Evolutionary conservation across 1,140 invertebrate genomes (phyloP).

Genomic region (Nephotettix cincticeps): DNA sequence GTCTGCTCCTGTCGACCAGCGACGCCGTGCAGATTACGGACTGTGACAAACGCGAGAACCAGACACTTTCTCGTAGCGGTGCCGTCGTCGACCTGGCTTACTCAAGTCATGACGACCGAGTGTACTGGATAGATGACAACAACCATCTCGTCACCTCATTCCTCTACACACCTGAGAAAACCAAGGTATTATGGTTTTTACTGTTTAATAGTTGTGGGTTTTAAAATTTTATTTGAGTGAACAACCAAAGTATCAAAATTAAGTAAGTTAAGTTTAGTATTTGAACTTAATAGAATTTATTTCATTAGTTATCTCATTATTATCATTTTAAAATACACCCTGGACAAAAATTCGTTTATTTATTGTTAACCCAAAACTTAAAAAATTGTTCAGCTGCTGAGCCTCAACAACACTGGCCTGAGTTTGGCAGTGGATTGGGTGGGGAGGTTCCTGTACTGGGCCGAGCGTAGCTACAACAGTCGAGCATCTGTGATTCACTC

Average conservation of each 20-base stretch:
- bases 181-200: slow-evolving; percentile 47
- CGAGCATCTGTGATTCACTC: slow-evolving; percentile 33
- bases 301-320: too few species aligned
- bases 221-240: too few species aligned
- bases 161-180: slow-evolving; percentile 54
- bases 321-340: too few species aligned
- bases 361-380: too few species aligned
- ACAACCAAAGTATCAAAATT: too few species aligned
- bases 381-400: slow-evolving; percentile 56
- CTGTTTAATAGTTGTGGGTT: too few species aligned
- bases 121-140: slow-evolving; percentile 84
- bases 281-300: too few species aligned
- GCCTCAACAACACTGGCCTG: slow-evolving; percentile 63
- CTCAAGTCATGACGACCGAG: slow-evolving; percentile 50
- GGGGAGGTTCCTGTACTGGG: slow-evolving; percentile 76
- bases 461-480: slow-evolving; percentile 56
- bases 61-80: slow-evolving; percentile 46
- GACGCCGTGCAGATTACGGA: slow-evolving; percentile 72
- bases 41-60: slow-evolving; percentile 59
- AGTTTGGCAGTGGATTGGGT: slow-evolving; percentile 85
- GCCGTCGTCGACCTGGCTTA: slow-evolving; percentile 63
- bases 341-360: too few species aligned
- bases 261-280: too few species aligned
- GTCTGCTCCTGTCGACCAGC: slow-evolving; percentile 68
- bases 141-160: slow-evolving; percentile 69